phyloP scores from a whole-genome alignment of 2,113 vertebrate genomes.

The Spea multiplicata region DNA sequence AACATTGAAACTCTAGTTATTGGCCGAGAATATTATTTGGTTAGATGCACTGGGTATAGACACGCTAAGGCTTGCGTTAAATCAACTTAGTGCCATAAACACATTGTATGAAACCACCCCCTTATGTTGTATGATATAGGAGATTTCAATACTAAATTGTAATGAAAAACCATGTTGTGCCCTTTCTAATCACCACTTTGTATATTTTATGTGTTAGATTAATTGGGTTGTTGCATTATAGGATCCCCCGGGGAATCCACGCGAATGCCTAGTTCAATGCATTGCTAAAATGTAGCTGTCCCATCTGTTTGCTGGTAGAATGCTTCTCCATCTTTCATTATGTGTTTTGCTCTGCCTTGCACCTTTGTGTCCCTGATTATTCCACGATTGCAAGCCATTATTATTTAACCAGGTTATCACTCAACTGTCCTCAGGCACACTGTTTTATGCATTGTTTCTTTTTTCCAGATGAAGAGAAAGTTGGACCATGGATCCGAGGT shows the following conservation, averaged over 20 bases:
- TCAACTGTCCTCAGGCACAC: background rate
- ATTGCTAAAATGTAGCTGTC: background rate
- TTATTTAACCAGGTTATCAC: background rate
- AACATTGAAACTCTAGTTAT: too few species aligned
- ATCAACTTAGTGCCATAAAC: too few species aligned
- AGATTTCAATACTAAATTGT: too few species aligned
- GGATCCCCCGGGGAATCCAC: background rate
- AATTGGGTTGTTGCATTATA: background rate
- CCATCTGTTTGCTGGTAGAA: background rate
- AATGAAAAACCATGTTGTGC: too few species aligned
- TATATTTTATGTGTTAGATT: background rate
- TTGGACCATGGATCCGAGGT: slow-evolving; percentile 99
- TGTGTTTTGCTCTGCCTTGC: background rate
- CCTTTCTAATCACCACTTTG: background rate
- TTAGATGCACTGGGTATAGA: too few species aligned
- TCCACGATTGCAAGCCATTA: background rate
- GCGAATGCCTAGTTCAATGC: background rate
- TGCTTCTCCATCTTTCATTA: background rate
- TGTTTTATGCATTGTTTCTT: slow-evolving; percentile 54
- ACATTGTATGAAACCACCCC: too few species aligned
- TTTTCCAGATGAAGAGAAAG: slow-evolving; percentile 99
- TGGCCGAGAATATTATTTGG: too few species aligned
- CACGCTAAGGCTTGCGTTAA: too few species aligned
- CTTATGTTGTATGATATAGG: too few species aligned
- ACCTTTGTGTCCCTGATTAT: background rate